Base-by-base conservation (phyloP, 1,140 invertebrate species). In the Pseudomyrmex sp. region DNA sequence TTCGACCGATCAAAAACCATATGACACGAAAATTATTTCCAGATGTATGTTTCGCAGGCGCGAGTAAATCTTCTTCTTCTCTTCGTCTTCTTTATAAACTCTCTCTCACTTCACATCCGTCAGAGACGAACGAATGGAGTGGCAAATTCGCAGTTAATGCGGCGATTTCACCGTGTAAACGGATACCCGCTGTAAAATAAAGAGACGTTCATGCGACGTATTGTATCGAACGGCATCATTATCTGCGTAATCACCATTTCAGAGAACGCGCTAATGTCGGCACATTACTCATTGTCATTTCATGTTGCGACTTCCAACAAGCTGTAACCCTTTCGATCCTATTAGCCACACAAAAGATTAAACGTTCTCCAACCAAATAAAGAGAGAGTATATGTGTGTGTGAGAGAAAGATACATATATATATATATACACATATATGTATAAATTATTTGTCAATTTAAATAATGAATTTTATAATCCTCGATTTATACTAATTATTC, bases 151-250 rank as follows among this genome's bases (percentile, higher is more conserved):
- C 9, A 56, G 54, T 77, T 80, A 84, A 80, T 73, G 54, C 48
- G 10, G 15, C 52, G 15, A 20, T 48, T 63, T 58, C 59, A 23
- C 35, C 61, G 46, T 79, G 73, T 69, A 73, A 86, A 73, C 82
- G 82, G 84, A 77, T 84, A 62, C 35, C 0, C 73, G 66, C 52
- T 73, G 72, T 65, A 70, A 86, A 86, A 86, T 84, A 66, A 26
- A 70, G 73, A 72, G 83, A 77, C 63, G 44, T 75, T 58, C 58
- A 73, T 66, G 63, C 48, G 56, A 70, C 54, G 56, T 82, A 74
- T 74, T 48, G 65, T 79, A 86, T 80, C 83, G 74, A 73, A 74
- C 65, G 56, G 74, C 75, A 23, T 84, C 46, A 86, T 86, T 85
- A 80, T 56, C 73, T 74, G 69, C 46, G 56, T 58, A 48, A 73